phyloP scores from a whole-genome alignment of 2,888 invertebrate species.

The Andrena haemorrhoa region DNA sequence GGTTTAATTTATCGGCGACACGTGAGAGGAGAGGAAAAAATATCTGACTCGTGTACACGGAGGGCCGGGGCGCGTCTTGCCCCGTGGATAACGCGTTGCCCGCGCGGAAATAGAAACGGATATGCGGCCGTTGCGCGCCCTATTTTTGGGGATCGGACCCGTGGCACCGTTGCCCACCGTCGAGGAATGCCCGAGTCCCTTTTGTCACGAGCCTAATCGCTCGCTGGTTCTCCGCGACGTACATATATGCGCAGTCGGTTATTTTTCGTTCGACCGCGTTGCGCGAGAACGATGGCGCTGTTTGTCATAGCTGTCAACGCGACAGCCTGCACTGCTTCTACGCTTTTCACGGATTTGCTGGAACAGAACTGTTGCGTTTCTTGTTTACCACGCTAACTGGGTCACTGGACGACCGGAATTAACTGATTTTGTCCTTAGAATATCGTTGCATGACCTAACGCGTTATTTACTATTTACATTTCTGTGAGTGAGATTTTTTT shows the following conservation, averaged over 20 bases:
- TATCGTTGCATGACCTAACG: too few species aligned
- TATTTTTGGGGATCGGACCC: constrained; percentile 71
- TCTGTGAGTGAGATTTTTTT: too few species aligned
- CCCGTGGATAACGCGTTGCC: constrained; percentile 49
- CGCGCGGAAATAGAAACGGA: constrained; percentile 71
- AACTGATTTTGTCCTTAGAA: too few species aligned
- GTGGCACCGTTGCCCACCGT: constrained; percentile 31
- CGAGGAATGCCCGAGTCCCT: constrained; percentile 33
- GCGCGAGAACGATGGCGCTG: background rate
- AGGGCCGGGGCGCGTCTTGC: constrained; percentile 42
- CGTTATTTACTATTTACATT: too few species aligned
- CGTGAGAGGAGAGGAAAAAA: constrained; percentile 68
- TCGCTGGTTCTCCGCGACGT: constrained; percentile 19
- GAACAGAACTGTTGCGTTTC: background rate
- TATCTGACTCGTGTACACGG: constrained; percentile 54
- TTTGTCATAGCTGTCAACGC: constrained; percentile 19
- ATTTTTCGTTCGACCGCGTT: constrained; percentile 20
- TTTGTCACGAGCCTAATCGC: constrained; percentile 57
- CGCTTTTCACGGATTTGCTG: constrained; percentile 5
- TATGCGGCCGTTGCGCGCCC: constrained; percentile 63
- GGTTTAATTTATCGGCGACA: constrained; percentile 70
- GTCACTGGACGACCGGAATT: too few species aligned
- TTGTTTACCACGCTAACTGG: background rate
- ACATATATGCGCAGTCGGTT: background rate
- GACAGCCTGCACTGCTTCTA: background rate